Evolutionary conservation across 2,888 invertebrate genomes (phyloP).

Genomic region (Elgonia sp.): DNA sequence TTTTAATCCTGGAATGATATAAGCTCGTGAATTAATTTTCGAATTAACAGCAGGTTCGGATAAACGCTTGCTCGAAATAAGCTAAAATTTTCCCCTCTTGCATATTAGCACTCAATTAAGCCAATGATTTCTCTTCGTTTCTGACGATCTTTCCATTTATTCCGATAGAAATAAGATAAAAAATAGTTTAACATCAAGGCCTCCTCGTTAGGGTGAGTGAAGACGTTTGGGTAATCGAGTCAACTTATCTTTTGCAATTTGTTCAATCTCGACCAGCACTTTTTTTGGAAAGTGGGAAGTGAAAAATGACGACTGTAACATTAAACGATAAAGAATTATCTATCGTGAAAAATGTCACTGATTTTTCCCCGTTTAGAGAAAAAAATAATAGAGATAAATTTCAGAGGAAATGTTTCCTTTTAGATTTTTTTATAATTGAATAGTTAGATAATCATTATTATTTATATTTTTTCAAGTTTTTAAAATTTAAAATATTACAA

Average conservation of each 20-base stretch:
- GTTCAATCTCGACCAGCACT: slow-evolving; percentile 32
- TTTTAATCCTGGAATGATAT: slow-evolving; percentile 45
- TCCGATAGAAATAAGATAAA: slow-evolving; percentile 20
- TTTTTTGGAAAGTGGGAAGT: slow-evolving; percentile 14
- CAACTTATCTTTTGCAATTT: slow-evolving; percentile 46
- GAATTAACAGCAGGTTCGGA: slow-evolving; percentile 3
- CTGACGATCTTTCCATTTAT: not conserved
- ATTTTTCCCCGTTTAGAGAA: too few relatives aligned
- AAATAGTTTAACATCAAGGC: slow-evolving; percentile 26
- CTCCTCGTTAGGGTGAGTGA: slow-evolving; percentile 36
- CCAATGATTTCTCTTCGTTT: not conserved
- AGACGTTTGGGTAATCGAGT: slow-evolving; percentile 52
- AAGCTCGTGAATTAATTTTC: slow-evolving; percentile 48
- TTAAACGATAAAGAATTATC: slow-evolving; percentile 20
- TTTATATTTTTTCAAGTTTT: too few relatives aligned
- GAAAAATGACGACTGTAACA: slow-evolving; percentile 22
- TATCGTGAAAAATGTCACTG: not conserved
- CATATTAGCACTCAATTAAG: slow-evolving; percentile 43
- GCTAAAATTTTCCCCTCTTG: not conserved
- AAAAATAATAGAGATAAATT: too few relatives aligned
- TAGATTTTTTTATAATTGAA: not conserved
- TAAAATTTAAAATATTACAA: too few relatives aligned
- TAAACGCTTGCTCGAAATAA: slow-evolving; percentile 20
- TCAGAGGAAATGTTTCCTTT: too few relatives aligned
- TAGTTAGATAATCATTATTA: not conserved